Evolutionary conservation across 2,888 invertebrate genomes (phyloP).

Genomic region (Polyommatus iphigenia): DNA sequence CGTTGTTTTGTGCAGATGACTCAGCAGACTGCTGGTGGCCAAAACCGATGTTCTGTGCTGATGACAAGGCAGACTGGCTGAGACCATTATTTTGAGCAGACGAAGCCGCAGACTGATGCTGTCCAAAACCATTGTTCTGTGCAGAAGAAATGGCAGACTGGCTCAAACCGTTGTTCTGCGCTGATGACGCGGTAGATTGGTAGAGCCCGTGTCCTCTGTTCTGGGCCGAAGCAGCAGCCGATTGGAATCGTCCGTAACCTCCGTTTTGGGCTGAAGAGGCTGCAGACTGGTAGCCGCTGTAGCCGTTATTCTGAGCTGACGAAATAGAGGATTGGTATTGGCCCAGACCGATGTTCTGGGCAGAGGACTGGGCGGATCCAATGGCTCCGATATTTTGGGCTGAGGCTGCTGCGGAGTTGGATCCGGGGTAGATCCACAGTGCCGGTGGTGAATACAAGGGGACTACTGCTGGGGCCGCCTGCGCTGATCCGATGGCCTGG

Average conservation of each 20-base stretch:
- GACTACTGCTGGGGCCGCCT: conserved; percentile 46
- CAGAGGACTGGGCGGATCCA: conserved; percentile 55
- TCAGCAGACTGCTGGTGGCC: conserved; percentile 45
- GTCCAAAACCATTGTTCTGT: conserved; percentile 45
- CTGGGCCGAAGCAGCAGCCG: conserved; percentile 50
- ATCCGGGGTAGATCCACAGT: conserved; percentile 2
- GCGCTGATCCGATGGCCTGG: conserved; percentile 60
- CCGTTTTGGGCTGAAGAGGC: conserved; percentile 44
- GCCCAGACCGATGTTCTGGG: conserved; percentile 49
- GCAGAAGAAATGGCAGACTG: conserved; percentile 50
- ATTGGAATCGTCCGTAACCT: conserved; percentile 50
- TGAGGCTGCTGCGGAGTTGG: conserved; percentile 46
- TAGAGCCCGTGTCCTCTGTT: conserved; percentile 46
- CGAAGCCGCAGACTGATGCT: conserved; percentile 32
- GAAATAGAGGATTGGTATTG: conserved; percentile 51
- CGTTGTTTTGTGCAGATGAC: conserved; percentile 46
- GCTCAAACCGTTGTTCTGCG: conserved; percentile 51
- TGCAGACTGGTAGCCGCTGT: conserved; percentile 47
- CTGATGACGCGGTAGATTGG: conserved; percentile 34
- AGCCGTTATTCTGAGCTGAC: conserved; percentile 45
- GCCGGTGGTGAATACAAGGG: conserved; percentile 21
- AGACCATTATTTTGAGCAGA: conserved; percentile 49
- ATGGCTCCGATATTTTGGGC: conserved; percentile 53
- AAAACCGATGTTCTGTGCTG: conserved; percentile 48
- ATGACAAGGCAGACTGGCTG: conserved; percentile 50